Percentiles rank a stretch among this genome's conserved stretches.
phyloP scores from a whole-genome alignment of 2,888 invertebrate genomes.

The Platycheirus albimanus region DNA sequence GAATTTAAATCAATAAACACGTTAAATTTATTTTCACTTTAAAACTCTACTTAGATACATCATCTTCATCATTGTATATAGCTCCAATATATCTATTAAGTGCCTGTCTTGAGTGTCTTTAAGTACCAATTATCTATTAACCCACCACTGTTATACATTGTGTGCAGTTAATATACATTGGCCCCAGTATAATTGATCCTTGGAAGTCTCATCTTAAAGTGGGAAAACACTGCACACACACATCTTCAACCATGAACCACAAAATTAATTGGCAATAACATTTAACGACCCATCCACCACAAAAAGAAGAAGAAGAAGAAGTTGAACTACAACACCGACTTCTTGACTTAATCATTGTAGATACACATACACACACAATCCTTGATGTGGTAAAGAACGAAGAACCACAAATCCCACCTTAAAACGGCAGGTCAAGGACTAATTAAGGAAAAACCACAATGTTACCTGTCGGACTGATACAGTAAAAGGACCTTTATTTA shows the following conservation, averaged over 20 bases:
- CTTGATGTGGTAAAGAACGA: slow-evolving; percentile 23
- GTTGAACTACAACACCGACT: slow-evolving; percentile 43
- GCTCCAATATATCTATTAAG: too few relatives aligned
- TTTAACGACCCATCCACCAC: slow-evolving; percentile 52
- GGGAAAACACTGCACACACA: too few relatives aligned
- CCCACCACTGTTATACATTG: slow-evolving; percentile 26
- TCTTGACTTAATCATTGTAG: slow-evolving; percentile 32
- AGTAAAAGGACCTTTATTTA: slow-evolving; percentile 14
- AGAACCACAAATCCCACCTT: slow-evolving; percentile 31
- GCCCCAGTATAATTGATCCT: neutral
- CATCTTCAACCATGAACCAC: slow-evolving; percentile 51
- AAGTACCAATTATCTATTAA: slow-evolving; percentile 59
- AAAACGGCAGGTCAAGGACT: slow-evolving; percentile 52
- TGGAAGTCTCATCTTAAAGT: too few relatives aligned
- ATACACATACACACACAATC: neutral
- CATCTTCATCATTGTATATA: too few relatives aligned
- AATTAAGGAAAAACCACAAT: slow-evolving; percentile 65
- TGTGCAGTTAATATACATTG: slow-evolving; percentile 33
- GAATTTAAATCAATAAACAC: too few relatives aligned
- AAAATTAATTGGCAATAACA: slow-evolving; percentile 70
- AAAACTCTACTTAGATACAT: too few relatives aligned
- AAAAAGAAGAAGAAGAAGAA: neutral
- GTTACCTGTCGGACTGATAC: slow-evolving; percentile 31
- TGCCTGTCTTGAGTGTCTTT: slow-evolving; percentile 35
- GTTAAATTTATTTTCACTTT: too few relatives aligned